phyloP scores from a whole-genome alignment of 2,888 invertebrate genomes.

The Drosophila anceps region DNA sequence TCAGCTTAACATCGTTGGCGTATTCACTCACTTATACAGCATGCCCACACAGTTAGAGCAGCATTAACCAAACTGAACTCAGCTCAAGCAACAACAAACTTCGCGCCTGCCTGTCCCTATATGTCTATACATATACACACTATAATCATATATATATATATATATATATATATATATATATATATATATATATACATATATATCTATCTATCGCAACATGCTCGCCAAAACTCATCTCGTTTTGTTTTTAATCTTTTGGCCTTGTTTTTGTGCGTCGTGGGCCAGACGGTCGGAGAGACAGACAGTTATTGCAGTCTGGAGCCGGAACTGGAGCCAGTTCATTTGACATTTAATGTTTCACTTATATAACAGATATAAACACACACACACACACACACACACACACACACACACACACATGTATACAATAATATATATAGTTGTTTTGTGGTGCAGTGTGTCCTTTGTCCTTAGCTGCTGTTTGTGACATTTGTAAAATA shows the following conservation, averaged over 20 bases:
- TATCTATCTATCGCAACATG: not conserved
- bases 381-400: conserved; percentile 3
- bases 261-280: conserved; percentile 57
- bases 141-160: not conserved
- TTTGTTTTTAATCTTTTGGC: conserved; percentile 78
- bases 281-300: conserved; percentile 49
- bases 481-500: conserved; percentile 68
- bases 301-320: conserved; percentile 74
- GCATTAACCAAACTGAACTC: conserved; percentile 6
- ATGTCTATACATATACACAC: not conserved
- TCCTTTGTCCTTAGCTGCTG: conserved; percentile 56
- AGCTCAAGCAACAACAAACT: not conserved
- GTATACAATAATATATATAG: conserved; percentile 5
- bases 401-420: not conserved
- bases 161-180: not conserved
- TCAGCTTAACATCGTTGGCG: not conserved
- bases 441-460: conserved; percentile 54
- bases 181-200: not conserved
- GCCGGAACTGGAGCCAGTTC: conserved; percentile 34
- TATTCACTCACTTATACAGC: not conserved
- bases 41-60: not conserved
- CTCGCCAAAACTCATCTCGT: conserved; percentile 29
- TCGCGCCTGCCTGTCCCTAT: not conserved
- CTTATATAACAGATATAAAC: conserved; percentile 26
- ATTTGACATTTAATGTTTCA: conserved; percentile 51